A percentile compares a stretch with the other conserved stretches of the same genome.
Conservation (phyloP, 2,113 vertebrate species). For the Bambusicola thoracicus region DNA sequence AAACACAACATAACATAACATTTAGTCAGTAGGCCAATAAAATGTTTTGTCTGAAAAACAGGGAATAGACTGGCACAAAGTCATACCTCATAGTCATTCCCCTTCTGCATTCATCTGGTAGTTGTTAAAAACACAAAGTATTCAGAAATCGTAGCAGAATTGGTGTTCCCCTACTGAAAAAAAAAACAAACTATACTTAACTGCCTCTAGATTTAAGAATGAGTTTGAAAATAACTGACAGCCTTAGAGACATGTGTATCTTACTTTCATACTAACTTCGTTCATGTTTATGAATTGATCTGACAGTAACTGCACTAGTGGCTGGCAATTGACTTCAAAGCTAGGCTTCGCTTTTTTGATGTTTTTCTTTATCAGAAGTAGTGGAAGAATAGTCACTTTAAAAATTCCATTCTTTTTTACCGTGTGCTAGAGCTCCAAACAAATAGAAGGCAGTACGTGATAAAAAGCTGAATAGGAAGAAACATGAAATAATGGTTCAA, state of each 20-base stretch:
- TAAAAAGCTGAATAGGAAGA: neutral
- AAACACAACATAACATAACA: too few relatives aligned
- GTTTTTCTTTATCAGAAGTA: neutral
- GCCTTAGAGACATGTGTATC: neutral
- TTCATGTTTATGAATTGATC: neutral
- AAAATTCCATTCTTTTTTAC: neutral
- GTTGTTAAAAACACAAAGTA: neutral
- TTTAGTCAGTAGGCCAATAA: neutral
- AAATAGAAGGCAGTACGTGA: neutral
- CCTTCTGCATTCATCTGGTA: neutral
- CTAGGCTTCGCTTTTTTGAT: neutral
- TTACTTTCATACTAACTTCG: neutral
- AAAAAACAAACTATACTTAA: too few relatives aligned
- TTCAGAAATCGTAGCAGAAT: neutral
- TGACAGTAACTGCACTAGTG: neutral
- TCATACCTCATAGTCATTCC: neutral
- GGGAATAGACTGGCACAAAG: neutral
- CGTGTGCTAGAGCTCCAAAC: neutral
- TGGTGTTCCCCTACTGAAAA: neutral
- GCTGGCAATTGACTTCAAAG: neutral
- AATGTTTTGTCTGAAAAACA: neutral
- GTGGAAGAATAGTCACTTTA: neutral
- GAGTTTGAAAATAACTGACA: neutral
- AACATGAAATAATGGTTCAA: neutral
- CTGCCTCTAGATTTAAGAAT: neutral